phyloP scores from a whole-genome alignment of 1,140 invertebrate genomes.

The Berghia stephanieae region DNA sequence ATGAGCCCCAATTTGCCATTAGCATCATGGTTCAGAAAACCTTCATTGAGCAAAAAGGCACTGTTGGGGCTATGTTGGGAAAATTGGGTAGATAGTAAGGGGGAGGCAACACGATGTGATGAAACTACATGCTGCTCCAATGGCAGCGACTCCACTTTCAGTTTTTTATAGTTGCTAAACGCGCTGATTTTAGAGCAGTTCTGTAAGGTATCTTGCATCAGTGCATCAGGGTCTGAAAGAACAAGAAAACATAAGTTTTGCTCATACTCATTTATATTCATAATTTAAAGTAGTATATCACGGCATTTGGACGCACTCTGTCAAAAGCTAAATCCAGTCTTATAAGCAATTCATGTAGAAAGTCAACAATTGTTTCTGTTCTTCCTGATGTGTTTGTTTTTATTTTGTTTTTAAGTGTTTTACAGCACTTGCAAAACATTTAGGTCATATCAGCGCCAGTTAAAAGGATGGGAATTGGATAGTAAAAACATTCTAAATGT shows the following conservation, averaged over 20 bases:
- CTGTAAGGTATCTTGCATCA: constrained; percentile 61
- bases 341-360: neutral
- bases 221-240: constrained; percentile 40
- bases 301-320: neutral
- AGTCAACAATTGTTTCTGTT: constrained; percentile 16
- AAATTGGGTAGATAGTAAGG: constrained; percentile 32
- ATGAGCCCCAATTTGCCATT: constrained; percentile 31
- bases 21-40: constrained; percentile 36
- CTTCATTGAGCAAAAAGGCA: constrained; percentile 33
- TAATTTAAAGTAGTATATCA: constrained; percentile 10
- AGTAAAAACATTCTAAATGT: too few relatives aligned
- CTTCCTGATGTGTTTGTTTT: too few relatives aligned
- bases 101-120: constrained; percentile 27
- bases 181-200: constrained; percentile 58
- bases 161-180: constrained; percentile 61
- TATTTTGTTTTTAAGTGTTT: too few relatives aligned
- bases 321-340: neutral
- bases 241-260: constrained; percentile 15
- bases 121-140: constrained; percentile 59
- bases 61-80: constrained; percentile 36
- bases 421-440: too few relatives aligned
- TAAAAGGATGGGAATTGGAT: too few relatives aligned
- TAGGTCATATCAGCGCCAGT: too few relatives aligned
- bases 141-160: constrained; percentile 54
- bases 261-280: neutral